phyloP scores from a whole-genome alignment of 2,113 vertebrate genomes.

The Dicrurus megarhynchus region DNA sequence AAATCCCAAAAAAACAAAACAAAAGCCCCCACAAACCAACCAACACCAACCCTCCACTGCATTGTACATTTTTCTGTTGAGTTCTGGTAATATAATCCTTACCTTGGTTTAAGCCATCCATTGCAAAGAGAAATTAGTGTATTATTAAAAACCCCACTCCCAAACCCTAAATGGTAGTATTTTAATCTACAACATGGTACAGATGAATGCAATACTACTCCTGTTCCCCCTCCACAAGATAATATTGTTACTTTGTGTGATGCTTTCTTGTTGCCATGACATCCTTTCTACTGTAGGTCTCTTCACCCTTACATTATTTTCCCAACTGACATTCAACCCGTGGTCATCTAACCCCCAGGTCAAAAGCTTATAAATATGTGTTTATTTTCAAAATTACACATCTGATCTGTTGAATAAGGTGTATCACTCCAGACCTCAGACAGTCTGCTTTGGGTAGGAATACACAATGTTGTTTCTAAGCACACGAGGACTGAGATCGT shows the following conservation, averaged over 20 bases:
- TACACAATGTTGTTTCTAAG: neutral
- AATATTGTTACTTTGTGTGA: conserved; percentile 56
- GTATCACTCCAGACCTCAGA: neutral
- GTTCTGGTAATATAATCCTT: neutral
- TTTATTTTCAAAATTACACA: neutral
- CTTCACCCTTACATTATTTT: neutral
- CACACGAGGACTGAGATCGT: neutral
- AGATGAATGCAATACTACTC: neutral
- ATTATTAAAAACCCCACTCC: neutral
- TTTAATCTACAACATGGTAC: neutral
- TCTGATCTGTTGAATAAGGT: neutral
- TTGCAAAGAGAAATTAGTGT: neutral
- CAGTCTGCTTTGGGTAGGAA: neutral
- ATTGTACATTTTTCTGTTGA: neutral
- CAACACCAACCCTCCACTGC: neutral
- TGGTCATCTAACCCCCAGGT: neutral
- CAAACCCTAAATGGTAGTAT: neutral
- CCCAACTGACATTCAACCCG: neutral
- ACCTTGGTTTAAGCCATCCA: neutral
- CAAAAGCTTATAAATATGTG: neutral
- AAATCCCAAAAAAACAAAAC: neutral
- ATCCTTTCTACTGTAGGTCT: neutral
- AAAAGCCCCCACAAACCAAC: neutral
- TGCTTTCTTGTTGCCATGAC: conserved; percentile 71
- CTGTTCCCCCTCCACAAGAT: neutral